Percentiles rank a stretch among this genome's conserved stretches.
These are phyloP conservation scores for Cyclophora albipunctata DNA, from an alignment of 2,888 invertebrate genomes.

Conservation along the genomic window DNA sequence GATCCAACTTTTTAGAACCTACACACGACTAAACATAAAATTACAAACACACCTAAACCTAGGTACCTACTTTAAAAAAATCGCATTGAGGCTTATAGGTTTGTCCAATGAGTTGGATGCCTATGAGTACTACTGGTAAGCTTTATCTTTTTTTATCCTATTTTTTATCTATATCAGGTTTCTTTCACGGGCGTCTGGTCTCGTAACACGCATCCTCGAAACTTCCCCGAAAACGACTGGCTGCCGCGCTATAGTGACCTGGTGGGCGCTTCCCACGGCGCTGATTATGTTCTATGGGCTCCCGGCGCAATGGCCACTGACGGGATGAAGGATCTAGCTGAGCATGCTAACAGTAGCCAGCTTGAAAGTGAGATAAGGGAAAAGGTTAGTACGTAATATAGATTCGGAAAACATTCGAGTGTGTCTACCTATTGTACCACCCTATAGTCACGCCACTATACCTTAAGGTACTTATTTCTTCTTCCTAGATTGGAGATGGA, in stretches of 20 bases:
- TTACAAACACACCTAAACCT: too few relatives aligned
- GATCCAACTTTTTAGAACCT: too few relatives aligned
- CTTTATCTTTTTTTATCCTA: too few relatives aligned
- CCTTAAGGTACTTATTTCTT: too few relatives aligned
- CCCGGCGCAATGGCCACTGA: constrained; percentile 51
- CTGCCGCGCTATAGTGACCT: constrained; percentile 54
- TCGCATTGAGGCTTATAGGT: too few relatives aligned
- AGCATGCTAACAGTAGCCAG: constrained; percentile 53
- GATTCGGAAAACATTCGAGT: too few relatives aligned
- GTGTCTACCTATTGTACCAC: too few relatives aligned
- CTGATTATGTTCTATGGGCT: constrained; percentile 50
- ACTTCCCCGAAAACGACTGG: constrained; percentile 63
- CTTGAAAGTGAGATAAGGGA: constrained; percentile 55
- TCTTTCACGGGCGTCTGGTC: constrained; percentile 63
- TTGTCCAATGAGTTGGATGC: too few relatives aligned
- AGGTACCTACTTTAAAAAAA: too few relatives aligned
- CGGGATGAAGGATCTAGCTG: constrained; percentile 53
- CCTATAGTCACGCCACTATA: too few relatives aligned
- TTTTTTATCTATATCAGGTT: constrained; percentile 27
- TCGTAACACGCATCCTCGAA: constrained; percentile 53
- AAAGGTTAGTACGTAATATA: constrained; percentile 36
- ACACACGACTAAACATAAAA: too few relatives aligned
- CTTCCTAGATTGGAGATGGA: constrained; percentile 50
- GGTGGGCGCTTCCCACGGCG: constrained; percentile 56
- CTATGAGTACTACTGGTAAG: too few relatives aligned